phyloP scores from a whole-genome alignment of 2,888 invertebrate species.

The Lepas anatifera region DNA sequence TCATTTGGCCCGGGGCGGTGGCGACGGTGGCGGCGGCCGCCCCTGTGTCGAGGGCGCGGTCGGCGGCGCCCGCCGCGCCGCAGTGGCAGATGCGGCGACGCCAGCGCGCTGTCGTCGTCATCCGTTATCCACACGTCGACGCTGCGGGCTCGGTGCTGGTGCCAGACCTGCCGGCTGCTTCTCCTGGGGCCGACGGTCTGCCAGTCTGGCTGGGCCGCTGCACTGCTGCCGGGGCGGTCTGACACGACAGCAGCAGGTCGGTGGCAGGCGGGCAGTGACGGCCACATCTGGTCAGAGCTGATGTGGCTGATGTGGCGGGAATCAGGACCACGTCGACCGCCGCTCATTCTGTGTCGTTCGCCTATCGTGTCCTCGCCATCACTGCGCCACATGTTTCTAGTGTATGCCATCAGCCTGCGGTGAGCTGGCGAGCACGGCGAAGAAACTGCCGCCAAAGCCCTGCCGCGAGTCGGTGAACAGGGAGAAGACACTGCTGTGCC shows the following conservation, averaged over 20 bases:
- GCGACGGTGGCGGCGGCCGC: too few relatives aligned
- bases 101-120: slow-evolving; percentile 56
- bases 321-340: too few relatives aligned
- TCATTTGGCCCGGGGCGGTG: too few relatives aligned
- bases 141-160: slow-evolving; percentile 35
- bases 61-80: slow-evolving; percentile 14
- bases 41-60: too few relatives aligned
- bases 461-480: too few relatives aligned
- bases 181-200: slow-evolving; percentile 75
- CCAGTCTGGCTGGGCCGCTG: slow-evolving; percentile 86
- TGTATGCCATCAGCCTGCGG: too few relatives aligned
- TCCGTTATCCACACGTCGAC: slow-evolving; percentile 41
- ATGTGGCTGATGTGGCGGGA: slow-evolving; percentile 67
- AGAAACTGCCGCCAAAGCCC: too few relatives aligned
- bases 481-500: too few relatives aligned
- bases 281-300: slow-evolving; percentile 72
- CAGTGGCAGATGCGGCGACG: slow-evolving; percentile 39
- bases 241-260: slow-evolving; percentile 63
- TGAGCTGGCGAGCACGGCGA: too few relatives aligned
- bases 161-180: slow-evolving; percentile 42
- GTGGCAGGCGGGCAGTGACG: slow-evolving; percentile 58
- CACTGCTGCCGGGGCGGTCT: slow-evolving; percentile 60
- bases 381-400: too few relatives aligned
- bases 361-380: too few relatives aligned
- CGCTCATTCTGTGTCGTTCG: too few relatives aligned